Evolutionary conservation across 1,140 invertebrate genomes (phyloP), one percentile per base, ranked within the genome.

Genomic region (Trissolcus basalis): DNA sequence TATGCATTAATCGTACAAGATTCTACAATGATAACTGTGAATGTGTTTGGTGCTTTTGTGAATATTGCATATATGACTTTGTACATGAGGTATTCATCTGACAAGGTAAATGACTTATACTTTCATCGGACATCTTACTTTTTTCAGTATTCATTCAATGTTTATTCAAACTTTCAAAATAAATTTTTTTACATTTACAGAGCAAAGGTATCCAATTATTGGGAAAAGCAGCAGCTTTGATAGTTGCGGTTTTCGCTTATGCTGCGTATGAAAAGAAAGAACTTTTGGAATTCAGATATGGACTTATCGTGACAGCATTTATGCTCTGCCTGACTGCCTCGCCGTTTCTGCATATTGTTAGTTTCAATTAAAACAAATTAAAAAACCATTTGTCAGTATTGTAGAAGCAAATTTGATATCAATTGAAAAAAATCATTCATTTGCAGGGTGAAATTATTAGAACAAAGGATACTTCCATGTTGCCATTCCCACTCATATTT

Each of bases 401-500:
- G 2, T 1, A 27, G 1, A 1, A 27, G 6, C 6, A 27, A 27
- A 39, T 39, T 39, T 39, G n/a, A 39, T 39, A 39, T 39, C 1
- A 39, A 4, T 11, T n/a, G 1, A 9, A 53, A 33, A 19, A 12
- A 10, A 10, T 13, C 32, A 43, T 64, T 32, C 60, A 14, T 39
- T 33, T 51, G 9, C 68, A 95, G 93, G 88, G 88, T 78, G 89
- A 92, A 47, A 92, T 96, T 39, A 92, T 96, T 51, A 89, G 85
- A 79, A 94, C 92, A 4, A 92, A 95, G 85, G 94, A 92, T 84
- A 94, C 93, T 0, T 93, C 92, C 54, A 91, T 91, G 44, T 90
- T 96, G 87, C 95, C 95, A 14, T 95, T 96, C 82, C 93, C 94
- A 6, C 89, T 96, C 14, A 96, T 96, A 75, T 87, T 95, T 13